A percentile compares a stretch with the other conserved stretches of the same genome.
Conservation (phyloP, 2,888 invertebrate genomes). For the Eilema depressum region DNA sequence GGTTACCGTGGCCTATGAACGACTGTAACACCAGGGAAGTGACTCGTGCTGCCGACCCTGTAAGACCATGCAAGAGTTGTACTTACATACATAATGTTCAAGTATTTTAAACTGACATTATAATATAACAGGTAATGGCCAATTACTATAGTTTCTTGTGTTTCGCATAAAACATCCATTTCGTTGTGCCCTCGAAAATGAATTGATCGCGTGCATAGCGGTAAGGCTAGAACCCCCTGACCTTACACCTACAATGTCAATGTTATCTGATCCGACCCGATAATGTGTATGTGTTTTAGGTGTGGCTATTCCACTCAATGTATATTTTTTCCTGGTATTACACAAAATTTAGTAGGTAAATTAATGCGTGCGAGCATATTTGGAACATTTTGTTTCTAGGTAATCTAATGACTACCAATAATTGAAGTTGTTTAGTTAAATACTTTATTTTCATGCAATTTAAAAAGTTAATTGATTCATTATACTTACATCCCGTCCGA, state of each 20-base stretch:
- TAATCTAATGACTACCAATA: background rate
- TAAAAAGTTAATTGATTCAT: background rate
- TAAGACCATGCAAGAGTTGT: no score
- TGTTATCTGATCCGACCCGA: slow-evolving; percentile 63
- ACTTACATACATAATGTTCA: background rate
- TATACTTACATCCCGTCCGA: no score
- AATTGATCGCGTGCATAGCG: slow-evolving; percentile 70
- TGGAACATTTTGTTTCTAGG: background rate
- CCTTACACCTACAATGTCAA: slow-evolving; percentile 69
- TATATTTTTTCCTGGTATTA: slow-evolving; percentile 22
- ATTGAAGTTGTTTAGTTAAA: background rate
- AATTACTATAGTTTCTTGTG: slow-evolving; percentile 5
- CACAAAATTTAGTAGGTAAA: background rate
- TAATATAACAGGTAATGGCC: background rate
- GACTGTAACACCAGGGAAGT: no score
- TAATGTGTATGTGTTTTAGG: slow-evolving; percentile 52
- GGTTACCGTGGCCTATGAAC: no score
- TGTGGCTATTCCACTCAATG: slow-evolving; percentile 32
- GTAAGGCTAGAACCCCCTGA: slow-evolving; percentile 56
- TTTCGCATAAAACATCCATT: slow-evolving; percentile 37
- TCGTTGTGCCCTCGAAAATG: slow-evolving; percentile 65
- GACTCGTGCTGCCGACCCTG: no score
- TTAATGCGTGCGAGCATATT: background rate
- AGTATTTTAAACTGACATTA: no score
- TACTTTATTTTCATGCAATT: background rate